Base-by-base conservation (phyloP, 2,797 vertebrate species). In the Tragopan temminckii region DNA sequence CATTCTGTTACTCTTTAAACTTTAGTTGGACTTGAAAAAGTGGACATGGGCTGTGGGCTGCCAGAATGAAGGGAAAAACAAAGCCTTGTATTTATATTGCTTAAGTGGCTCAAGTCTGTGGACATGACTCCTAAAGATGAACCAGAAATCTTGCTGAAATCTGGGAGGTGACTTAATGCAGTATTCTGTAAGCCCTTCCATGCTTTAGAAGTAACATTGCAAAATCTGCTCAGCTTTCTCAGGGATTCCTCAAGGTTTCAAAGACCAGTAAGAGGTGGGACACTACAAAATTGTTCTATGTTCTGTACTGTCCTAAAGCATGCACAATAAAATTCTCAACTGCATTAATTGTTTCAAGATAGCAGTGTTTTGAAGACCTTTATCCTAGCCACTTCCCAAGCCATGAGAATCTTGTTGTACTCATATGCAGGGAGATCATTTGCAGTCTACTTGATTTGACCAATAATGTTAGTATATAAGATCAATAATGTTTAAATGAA, bases 11-110 rank as follows among this genome's bases (percentile, higher is more conserved):
- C 18, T 66, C 7, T 59, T 43, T 43, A 4, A 18, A 23, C 64
- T 33, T 62, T 80, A 8, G 25, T 18, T 79, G n/a, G 33, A 76
- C 42, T 91, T 33, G 18, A 11, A 69, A 79, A 42, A 20, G 21
- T 81, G 59, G n/a, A 38, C 3, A 2, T 9, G 18, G 19, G 5
- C 38, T 50, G 8, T 38, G 52, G 7, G 19, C 74, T 75, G 46
- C 72, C 59, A 76, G 25, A 81, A 59, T 84, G 72, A 69, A 78
- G 81, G 29, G 40, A 78, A 78, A 93, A 66, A 50, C 27, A 53
- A 59, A n/a, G 77, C 14, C 59, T 90, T 10, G 52, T 0, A 3
- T 16, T 85, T 88, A 35, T 0, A 0, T 70, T 67, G 21, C 21
- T 55, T 20, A 43, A 71, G 66, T 35, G 29, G 14, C 50, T 92